These are phyloP conservation scores for Monopis laevigella DNA, from an alignment of 2,888 invertebrate species.

Conservation along the genomic window DNA sequence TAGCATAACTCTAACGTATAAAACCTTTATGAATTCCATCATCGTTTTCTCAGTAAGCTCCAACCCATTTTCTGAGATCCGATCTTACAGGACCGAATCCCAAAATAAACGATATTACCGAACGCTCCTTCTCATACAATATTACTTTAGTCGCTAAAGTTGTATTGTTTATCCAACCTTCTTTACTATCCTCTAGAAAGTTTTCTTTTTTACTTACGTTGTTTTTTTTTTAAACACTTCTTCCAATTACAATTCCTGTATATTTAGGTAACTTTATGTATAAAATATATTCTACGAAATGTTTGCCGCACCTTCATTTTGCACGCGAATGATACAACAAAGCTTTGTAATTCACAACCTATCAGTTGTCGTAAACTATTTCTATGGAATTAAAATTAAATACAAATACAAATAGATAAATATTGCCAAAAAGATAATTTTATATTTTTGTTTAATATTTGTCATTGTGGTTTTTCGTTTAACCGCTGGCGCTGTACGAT, in stretches of 20 bases:
- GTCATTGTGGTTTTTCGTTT: neutral
- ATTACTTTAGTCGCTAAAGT: no score
- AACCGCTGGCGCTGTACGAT: conserved; percentile 2
- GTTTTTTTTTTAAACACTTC: no score
- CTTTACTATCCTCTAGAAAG: no score
- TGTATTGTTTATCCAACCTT: no score
- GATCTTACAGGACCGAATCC: neutral
- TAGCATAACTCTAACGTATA: no score
- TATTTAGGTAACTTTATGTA: no score
- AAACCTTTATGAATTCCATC: neutral
- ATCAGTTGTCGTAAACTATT: conserved; percentile 1
- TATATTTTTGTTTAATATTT: neutral
- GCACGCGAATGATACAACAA: conserved; percentile 5
- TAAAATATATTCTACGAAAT: no score
- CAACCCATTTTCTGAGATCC: conserved; percentile 3
- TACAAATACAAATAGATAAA: neutral
- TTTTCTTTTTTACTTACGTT: no score
- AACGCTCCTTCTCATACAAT: no score
- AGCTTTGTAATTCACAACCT: neutral
- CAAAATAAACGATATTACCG: neutral
- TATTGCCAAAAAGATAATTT: neutral
- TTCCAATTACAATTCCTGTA: no score
- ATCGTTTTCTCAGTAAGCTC: neutral
- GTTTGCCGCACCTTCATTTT: neutral
- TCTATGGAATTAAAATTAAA: no score